Evolutionary conservation across 2,888 invertebrate species (phyloP).

Genomic region (Acanthosepion pharaonis): DNA sequence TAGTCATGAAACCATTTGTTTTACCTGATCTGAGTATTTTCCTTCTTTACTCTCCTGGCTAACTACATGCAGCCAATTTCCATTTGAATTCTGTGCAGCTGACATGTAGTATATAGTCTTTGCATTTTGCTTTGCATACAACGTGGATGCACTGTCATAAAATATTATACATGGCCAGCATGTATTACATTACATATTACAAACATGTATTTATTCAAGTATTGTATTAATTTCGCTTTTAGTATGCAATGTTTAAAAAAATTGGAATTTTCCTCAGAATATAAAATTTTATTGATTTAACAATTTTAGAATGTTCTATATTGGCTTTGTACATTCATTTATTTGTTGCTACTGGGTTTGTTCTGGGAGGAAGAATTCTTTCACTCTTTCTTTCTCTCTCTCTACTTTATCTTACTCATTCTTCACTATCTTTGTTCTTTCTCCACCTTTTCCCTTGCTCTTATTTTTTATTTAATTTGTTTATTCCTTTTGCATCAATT

Average conservation of each 20-base stretch:
- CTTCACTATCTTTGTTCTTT: too few species aligned
- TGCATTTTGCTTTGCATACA: neutral
- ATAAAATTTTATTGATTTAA: slow-evolving; percentile 33
- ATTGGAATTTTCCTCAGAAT: slow-evolving; percentile 21
- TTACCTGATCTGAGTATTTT: neutral
- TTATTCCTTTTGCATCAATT: slow-evolving; percentile 14
- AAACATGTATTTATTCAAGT: neutral
- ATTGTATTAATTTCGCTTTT: neutral
- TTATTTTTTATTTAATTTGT: neutral
- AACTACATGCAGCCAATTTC: neutral
- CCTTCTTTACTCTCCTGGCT: neutral
- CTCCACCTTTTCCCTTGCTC: neutral
- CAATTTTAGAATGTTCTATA: slow-evolving; percentile 22
- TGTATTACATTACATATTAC: neutral
- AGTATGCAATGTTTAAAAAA: slow-evolving; percentile 25
- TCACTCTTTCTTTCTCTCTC: neutral
- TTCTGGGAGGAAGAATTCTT: neutral
- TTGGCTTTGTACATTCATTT: neutral
- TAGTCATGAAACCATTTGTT: neutral
- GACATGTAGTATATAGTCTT: neutral
- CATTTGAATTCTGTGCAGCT: neutral
- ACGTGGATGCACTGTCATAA: neutral
- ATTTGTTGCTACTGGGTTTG: slow-evolving; percentile 9
- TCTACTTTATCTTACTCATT: neutral
- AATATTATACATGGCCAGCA: neutral